Evolutionary conservation across 2,888 invertebrate species (phyloP).

Genomic region (Tinea semifulvella): DNA sequence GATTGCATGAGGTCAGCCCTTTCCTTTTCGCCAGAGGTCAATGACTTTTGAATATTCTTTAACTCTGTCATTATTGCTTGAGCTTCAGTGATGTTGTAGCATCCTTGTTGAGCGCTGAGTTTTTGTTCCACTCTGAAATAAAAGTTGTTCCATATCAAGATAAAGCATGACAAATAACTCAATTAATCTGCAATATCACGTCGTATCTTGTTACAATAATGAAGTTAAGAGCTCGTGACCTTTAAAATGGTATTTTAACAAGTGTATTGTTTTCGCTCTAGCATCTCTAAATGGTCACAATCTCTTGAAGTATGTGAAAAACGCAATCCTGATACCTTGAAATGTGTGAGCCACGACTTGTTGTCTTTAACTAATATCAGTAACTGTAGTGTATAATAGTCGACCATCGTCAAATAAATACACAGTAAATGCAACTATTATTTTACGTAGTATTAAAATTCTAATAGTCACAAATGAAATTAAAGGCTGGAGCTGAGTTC

Average conservation of each 20-base stretch:
- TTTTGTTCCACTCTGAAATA: slow-evolving; percentile 86
- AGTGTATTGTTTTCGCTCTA: slow-evolving; percentile 8
- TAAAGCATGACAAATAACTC: slow-evolving; percentile 5
- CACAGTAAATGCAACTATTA: too few species aligned
- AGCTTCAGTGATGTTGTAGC: slow-evolving; percentile 93
- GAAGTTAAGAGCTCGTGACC: neutral
- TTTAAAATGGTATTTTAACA: slow-evolving; percentile 11
- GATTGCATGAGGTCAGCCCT: slow-evolving; percentile 94
- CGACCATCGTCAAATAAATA: too few species aligned
- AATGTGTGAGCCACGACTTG: neutral
- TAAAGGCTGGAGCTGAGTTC: too few species aligned
- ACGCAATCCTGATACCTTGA: neutral
- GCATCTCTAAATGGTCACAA: neutral
- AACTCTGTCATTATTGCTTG: slow-evolving; percentile 96
- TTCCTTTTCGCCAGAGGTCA: slow-evolving; percentile 92
- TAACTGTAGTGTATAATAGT: too few species aligned
- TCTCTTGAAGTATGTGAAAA: neutral
- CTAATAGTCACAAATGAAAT: too few species aligned
- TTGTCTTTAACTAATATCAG: too few species aligned
- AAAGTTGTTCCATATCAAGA: neutral
- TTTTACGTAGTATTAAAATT: too few species aligned
- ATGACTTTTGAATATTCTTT: slow-evolving; percentile 89
- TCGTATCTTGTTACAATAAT: slow-evolving; percentile 1
- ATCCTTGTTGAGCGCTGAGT: slow-evolving; percentile 83
- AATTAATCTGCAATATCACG: slow-evolving; percentile 2